Conservation (phyloP, 2,888 invertebrate genomes). For the Eristalis pertinax region DNA sequence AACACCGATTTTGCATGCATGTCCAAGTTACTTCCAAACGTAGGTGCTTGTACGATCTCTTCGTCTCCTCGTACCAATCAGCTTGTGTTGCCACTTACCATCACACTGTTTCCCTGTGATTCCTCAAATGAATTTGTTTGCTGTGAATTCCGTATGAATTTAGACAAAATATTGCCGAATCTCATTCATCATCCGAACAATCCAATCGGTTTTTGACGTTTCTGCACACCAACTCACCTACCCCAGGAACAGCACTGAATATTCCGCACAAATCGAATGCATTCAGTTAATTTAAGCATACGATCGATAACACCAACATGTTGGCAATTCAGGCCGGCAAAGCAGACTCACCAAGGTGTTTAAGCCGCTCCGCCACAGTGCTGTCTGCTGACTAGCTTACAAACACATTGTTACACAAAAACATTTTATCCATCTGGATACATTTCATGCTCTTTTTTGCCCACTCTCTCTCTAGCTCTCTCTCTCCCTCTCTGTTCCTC, state of each 20-base stretch:
- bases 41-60: too few species aligned
- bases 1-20: too few species aligned
- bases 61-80: too few species aligned
- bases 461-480: neutral
- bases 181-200: too few species aligned
- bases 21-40: too few species aligned
- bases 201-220: too few species aligned
- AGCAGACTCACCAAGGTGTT: neutral
- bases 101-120: too few species aligned
- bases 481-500: neutral
- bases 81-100: too few species aligned
- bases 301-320: neutral
- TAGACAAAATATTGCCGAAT: too few species aligned
- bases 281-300: neutral
- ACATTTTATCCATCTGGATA: constrained; percentile 34
- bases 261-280: neutral
- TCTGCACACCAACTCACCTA: too few species aligned
- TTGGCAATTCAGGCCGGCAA: constrained; percentile 35
- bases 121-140: too few species aligned
- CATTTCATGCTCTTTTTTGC: constrained; percentile 8
- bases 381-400: constrained; percentile 6
- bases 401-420: neutral
- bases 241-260: neutral
- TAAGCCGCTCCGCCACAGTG: constrained; percentile 7
- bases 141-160: too few species aligned